These are phyloP conservation scores for Acropora tenuis DNA, from an alignment of 64 coral and sea anemone genomes.

Conservation along the genomic window DNA sequence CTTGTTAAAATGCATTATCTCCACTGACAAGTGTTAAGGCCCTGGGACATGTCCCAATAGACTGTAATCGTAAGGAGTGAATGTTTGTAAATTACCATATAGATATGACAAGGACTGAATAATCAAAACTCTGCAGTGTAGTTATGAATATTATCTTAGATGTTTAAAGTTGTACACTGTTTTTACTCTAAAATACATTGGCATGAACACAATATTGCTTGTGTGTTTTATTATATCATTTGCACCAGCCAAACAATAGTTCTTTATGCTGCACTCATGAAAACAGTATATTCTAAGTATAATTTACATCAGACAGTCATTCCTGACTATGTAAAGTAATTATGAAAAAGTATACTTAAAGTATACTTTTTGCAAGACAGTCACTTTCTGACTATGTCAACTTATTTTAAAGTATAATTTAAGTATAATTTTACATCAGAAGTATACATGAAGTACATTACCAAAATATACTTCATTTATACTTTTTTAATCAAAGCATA, in stretches of 20 bases:
- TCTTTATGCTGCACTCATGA: no score
- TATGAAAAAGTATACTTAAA: constrained; percentile 48
- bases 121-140: no score
- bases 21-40: constrained; percentile 38
- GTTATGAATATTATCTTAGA: no score
- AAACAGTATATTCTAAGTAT: not conserved
- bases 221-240: no score
- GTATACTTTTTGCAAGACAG: constrained; percentile 22
- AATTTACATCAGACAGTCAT: not conserved
- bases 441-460: constrained; percentile 59
- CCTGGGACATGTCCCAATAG: constrained; percentile 37
- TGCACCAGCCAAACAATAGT: no score
- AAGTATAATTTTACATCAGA: constrained; percentile 16
- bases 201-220: no score
- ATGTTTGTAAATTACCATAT: constrained; percentile 61
- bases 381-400: not conserved
- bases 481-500: constrained; percentile 21
- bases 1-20: constrained; percentile 22
- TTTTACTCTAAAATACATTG: no score
- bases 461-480: constrained; percentile 47
- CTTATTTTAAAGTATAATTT: not conserved
- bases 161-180: no score
- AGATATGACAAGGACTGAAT: constrained; percentile 64
- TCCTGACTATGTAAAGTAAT: no score
- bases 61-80: constrained; percentile 28